Percentiles rank a stretch among this genome's conserved stretches.
Conservation (phyloP, 2,888 invertebrate species). For the Latrodectus elegans region DNA sequence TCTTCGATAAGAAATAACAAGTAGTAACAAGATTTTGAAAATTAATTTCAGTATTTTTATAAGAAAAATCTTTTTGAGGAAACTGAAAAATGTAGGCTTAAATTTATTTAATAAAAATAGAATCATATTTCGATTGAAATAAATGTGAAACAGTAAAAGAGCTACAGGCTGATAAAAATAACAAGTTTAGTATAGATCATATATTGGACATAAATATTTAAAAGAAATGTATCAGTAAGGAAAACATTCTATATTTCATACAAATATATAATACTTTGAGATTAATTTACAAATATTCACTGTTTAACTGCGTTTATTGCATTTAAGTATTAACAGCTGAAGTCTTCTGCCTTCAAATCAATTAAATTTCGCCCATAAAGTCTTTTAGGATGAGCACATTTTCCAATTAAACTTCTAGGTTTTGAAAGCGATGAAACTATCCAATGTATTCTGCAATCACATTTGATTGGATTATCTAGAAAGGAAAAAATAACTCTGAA, state of each 20-base stretch:
- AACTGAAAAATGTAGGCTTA: too few relatives aligned
- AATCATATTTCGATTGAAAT: too few relatives aligned
- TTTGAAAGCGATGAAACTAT: constrained; percentile 12
- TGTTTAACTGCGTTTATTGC: background rate
- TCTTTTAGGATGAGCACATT: constrained; percentile 45
- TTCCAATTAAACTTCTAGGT: constrained; percentile 30
- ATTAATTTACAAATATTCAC: background rate
- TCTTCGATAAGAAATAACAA: background rate
- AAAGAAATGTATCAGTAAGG: background rate
- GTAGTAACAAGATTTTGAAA: too few relatives aligned
- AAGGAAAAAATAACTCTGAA: background rate
- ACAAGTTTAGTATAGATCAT: background rate
- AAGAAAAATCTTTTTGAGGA: too few relatives aligned
- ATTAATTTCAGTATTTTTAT: too few relatives aligned
- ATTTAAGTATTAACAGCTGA: constrained; percentile 15
- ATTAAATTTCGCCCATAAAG: constrained; percentile 39
- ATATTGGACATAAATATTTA: background rate
- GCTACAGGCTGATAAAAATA: background rate
- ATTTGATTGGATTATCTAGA: constrained; percentile 57
- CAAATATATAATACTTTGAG: background rate
- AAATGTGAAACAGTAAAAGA: background rate
- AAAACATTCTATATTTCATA: background rate
- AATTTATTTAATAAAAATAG: too few relatives aligned
- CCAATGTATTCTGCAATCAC: constrained; percentile 52
- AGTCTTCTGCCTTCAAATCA: constrained; percentile 31